These are phyloP conservation scores for Subanguina moxae DNA, from an alignment of 1,140 invertebrate species.

Conservation along the genomic window DNA sequence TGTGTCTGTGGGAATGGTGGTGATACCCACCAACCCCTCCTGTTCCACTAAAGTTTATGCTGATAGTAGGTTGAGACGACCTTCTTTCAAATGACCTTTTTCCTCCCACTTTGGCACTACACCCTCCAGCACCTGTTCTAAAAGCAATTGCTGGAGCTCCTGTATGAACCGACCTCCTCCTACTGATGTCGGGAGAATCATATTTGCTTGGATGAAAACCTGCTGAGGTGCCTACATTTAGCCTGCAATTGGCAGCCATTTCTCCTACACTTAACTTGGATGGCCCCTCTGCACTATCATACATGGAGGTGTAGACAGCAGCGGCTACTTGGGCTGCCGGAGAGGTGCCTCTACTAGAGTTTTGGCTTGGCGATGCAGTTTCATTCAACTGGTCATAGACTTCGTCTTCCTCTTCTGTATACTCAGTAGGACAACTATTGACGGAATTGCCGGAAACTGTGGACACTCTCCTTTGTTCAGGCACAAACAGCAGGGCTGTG, in stretches of 20 bases:
- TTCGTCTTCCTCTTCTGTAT: constrained; percentile 16
- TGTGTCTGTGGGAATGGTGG: background rate
- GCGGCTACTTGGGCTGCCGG: constrained; percentile 4
- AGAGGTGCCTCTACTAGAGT: constrained; percentile 13
- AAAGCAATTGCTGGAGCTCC: constrained; percentile 55
- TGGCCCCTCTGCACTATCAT: background rate
- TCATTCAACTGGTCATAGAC: constrained; percentile 8
- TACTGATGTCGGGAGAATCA: constrained; percentile 7
- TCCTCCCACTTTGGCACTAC: constrained; percentile 1
- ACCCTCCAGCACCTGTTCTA: background rate
- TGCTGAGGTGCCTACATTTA: background rate
- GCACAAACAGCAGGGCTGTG: constrained; percentile 51
- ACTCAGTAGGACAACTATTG: constrained; percentile 52
- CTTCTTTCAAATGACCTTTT: background rate
- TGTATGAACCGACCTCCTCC: constrained; percentile 52
- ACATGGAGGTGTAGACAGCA: background rate
- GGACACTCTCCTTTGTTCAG: constrained; percentile 43
- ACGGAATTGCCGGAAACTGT: constrained; percentile 50
- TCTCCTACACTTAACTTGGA: background rate
- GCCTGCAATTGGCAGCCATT: background rate
- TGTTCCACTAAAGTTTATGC: background rate
- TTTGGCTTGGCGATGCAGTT: background rate
- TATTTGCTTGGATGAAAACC: background rate
- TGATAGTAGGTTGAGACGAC: constrained; percentile 33
- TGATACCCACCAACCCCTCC: background rate